Evolutionary conservation across 2,797 vertebrate species (phyloP), one percentile per base, ranked within the genome.

Genomic region (Alfaro cultratus): DNA sequence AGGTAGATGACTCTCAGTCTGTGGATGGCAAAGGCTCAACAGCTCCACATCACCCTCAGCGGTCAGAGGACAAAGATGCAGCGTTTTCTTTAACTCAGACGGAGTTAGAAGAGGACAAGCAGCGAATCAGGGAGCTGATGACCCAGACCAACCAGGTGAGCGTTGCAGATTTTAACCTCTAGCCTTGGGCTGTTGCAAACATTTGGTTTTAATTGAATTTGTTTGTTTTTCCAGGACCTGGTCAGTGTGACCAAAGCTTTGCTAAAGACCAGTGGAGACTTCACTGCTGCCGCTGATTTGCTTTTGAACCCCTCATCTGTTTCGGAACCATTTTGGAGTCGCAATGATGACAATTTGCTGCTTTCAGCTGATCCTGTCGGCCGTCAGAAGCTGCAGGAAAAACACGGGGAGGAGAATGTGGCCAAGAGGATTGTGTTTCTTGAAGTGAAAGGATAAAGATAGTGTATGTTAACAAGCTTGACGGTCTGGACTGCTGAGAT

Each of bases 191-290:
- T 43, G 23, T 70, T 18, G 2, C 23, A 6, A 41, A 67, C 1
- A 11, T 39, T 10, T 3, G 1, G 11, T 12, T 34, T 80, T 7
- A 53, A 7, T 10, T 31, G 18, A 34, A 23, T 51, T 29, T 73
- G 71, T 49, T 60, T n/a, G 0, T 87, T 73, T 85, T 26, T 73
- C 23, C 29, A 94, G 89, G 95, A 97, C 91, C 86, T 99, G 8
- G 88, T 87, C 4, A 94, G 89, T 21, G 97, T 99, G 41, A 97
- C 96, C 71, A 98, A 97, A 87, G 96, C 97, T 1, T 93, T 99
- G 73, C 84, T 99, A 77, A 98, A 95, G 89, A 97, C 96, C 88
- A 98, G 93, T 0, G 98, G 98, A 57, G 97, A 98, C 18, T 79
- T 96, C 51, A 87, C 93, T 36, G 93, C 94, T 10, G 96, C 97